Evolutionary conservation across 2,797 vertebrate species (phyloP), one percentile per base, ranked within the genome.

Genomic region (Chelonia mydas): DNA sequence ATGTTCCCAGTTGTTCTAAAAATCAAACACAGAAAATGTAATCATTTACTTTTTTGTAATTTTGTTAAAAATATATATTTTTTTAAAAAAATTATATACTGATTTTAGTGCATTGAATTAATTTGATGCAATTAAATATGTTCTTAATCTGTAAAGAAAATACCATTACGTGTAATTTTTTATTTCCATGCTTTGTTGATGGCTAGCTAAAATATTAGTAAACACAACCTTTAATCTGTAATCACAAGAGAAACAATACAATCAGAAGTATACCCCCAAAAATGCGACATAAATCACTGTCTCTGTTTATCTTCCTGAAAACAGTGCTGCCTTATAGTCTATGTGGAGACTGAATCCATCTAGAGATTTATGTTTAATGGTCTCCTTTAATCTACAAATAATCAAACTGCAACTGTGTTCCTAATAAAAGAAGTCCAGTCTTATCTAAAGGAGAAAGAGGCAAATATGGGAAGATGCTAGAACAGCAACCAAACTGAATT

Each of bases 311-410:
- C 93, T 91, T 95, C 84, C 91, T 83, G 72, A 95, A 97, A 94
- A 96, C 83, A 28, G 61, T 81, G 80, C 82, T 90, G 1, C 13
- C 92, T 93, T 90, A 90, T 53, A 87, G 82, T 49, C 79, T 78
- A 10, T 17, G 87, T 94, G 90, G 94, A 92, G 87, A 83, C 7
- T 61, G 95, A 96, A 91, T 93, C 68, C 61, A 88, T 87, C 86
- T 11, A 96, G 94, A 95, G 65, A 92, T 94, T 97, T 96, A 87
- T 92, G 93, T 53, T 94, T 94, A 94, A 89, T 81, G 83, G 88
- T 89, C 74, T 90, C 28, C 87, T 97, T 95, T 97, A 97, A 97
- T 97, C 95, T 95, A 92, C 28, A 95, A 87, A 95, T 80, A 97
- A 93, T 90, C 83, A 96, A 95, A 89, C 83, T 57, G 83, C 21